Conservation (phyloP, 2,888 invertebrate genomes). For the Eumacrocentrus americanus region DNA sequence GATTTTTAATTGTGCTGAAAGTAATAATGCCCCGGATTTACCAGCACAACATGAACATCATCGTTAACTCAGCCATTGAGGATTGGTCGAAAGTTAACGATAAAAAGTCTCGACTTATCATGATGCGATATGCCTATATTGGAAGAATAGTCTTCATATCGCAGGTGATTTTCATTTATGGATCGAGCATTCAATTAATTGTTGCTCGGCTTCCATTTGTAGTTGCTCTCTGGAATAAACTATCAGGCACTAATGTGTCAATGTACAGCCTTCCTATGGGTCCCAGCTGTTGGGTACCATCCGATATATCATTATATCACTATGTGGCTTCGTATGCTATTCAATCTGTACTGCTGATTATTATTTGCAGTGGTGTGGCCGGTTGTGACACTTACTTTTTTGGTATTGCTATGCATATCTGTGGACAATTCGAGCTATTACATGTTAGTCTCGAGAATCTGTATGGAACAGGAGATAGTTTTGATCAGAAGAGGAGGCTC, state of each 20-base stretch:
- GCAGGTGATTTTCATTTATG: conserved; percentile 8
- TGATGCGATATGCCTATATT: conserved; percentile 13
- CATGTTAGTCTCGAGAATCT: not conserved
- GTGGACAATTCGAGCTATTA: conserved; percentile 24
- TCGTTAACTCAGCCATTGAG: conserved; percentile 18
- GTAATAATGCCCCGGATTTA: not conserved
- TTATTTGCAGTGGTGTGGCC: conserved; percentile 2
- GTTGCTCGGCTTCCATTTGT: not conserved
- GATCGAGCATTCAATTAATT: not conserved
- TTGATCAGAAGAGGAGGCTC: not conserved
- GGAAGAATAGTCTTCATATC: conserved; percentile 20
- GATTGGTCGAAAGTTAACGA: conserved; percentile 18
- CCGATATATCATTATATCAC: not conserved
- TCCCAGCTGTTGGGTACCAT: conserved; percentile 19
- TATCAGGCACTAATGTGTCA: not conserved
- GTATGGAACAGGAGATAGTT: not conserved
- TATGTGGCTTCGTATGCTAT: conserved; percentile 16
- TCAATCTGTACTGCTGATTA: conserved; percentile 16
- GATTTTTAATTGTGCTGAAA: not conserved
- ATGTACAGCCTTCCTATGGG: conserved; percentile 20
- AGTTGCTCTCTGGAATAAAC: not conserved
- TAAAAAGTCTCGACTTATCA: conserved; percentile 2
- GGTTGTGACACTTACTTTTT: conserved; percentile 28
- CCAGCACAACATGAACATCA: conserved; percentile 7
- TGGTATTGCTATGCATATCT: conserved; percentile 26